Percentiles rank a stretch among this genome's conserved stretches.
Conservation (phyloP, 2,113 vertebrate genomes). For the Myanophis thanlyinensis region DNA sequence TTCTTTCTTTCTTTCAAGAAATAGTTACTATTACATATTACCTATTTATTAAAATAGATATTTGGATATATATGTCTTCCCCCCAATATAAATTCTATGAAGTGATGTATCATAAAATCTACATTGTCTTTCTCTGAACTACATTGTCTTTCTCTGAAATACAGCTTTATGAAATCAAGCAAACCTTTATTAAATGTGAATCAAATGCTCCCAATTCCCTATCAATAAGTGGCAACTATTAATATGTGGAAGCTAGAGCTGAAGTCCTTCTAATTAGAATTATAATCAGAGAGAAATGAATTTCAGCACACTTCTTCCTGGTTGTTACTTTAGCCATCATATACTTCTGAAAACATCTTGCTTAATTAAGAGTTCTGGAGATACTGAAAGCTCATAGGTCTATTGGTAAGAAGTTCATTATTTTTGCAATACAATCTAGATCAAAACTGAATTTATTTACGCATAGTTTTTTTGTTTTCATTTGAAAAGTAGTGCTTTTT, state of each 20-base stretch:
- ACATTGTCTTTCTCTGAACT: neutral
- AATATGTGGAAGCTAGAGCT: neutral
- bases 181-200: neutral
- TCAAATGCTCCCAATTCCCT: neutral
- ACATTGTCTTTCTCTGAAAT: neutral
- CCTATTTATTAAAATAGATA: neutral
- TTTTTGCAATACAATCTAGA: neutral
- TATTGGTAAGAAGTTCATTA: neutral
- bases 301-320: neutral
- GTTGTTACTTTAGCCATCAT: neutral
- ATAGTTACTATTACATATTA: no score
- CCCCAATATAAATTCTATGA: neutral
- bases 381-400: neutral
- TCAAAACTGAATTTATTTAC: neutral
- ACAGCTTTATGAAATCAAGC: neutral
- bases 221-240: neutral
- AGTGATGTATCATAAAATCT: neutral
- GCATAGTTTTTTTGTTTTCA: neutral
- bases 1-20: no score
- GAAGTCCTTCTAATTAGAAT: neutral
- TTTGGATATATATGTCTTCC: neutral
- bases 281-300: neutral
- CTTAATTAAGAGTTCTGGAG: neutral
- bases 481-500: neutral
- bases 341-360: neutral